Evolutionary conservation across 1,140 invertebrate genomes (phyloP), one percentile per base, ranked within the genome.

Genomic region (Musca vetustissima): DNA sequence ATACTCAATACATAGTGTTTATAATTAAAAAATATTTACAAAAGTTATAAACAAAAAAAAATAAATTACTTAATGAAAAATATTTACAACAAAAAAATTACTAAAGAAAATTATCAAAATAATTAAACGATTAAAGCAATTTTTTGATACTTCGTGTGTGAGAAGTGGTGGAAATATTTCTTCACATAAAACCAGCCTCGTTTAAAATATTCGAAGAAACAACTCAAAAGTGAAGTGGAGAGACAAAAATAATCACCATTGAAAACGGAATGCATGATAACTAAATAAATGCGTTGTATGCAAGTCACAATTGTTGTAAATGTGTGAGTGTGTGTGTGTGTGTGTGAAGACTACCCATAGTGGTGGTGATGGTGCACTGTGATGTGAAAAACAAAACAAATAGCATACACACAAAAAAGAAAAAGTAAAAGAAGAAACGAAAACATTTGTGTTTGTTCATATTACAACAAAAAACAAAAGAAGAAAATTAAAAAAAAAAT

Each of bases 241-340:
- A 61, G 28, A 59, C 17, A 17, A 19, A 43, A 61, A 28, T 28
- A 61, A 61, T 36, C n/a, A 61, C 11, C 57, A 36, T 61, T 61
- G 57, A 61, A 61, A 61, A 61, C 57, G 19, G 19, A 61, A 61
- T 61, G 21, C 21, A 52, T 61, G 57, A 61, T 61, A 61, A 61
- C 36, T 43, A 61, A 43, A 61, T 36, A 17, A 43, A 21, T 36
- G 13, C 25, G 36, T 7, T 32, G 28, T 36, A 61, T 17, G 36
- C 57, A 61, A 28, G 28, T 32, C 15, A n/a, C n/a, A 19, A 36
- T 0, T 4, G n/a, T 28, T 28, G 11, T 36, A 19, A 36, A 36
- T 36, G 15, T 43, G 28, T 28, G 24, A 19, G 24, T 59, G 25
- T 28, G 24, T 6, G 24, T 59, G 25, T n/a, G n/a, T n/a, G n/a